Evolutionary conservation across 2,888 invertebrate genomes (phyloP), one percentile per base, ranked within the genome.

Genomic region (Ophioninae sp.): DNA sequence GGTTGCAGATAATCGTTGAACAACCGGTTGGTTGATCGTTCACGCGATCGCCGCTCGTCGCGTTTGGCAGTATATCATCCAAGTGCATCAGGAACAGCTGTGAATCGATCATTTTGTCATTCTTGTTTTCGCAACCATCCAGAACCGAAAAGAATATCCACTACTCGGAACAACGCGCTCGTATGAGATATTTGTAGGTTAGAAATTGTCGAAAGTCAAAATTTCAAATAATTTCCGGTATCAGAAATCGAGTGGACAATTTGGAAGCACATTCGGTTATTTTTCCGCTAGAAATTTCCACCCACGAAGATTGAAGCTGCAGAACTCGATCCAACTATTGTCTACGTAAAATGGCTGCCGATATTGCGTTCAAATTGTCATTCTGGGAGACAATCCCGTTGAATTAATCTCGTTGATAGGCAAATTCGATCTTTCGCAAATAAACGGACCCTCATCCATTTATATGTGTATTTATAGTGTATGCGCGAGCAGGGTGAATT

Each of bases 61-160:
- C 94, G 80, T 94, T 95, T 0, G 96, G 95, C 67, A 96, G 94
- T 69, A 97, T 95, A 87, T 97, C 96, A 88, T 98, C 97, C 95
- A 97, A 94, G 90, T 98, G 97, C 87, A 98, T 94, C 10, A 98
- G 93, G 92, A 98, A 97, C 64, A 98, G 92, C 98, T 98, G 93
- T 44, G 93, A 64, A 62, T 50, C 13, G 10, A n/a, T 21, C 7
- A 17, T 30, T 30, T n/a, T n/a, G 6, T 37, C 7, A 2, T 70
- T 20, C 5, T 0, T 3, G 57, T 30, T 6, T 20, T 10, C 20
- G 10, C 20, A n/a, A 7, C 61, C 61, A 13, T 20, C 2, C 10
- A 2, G 7, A 7, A n/a, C n/a, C 8, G 7, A 50, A 50, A 50
- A 17, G 2, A 50, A 13, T n/a, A 50, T 5, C 2, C 10, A 50